Evolutionary conservation across 2,797 vertebrate species (phyloP), one percentile per base, ranked within the genome.

Genomic region (Mus caroli): DNA sequence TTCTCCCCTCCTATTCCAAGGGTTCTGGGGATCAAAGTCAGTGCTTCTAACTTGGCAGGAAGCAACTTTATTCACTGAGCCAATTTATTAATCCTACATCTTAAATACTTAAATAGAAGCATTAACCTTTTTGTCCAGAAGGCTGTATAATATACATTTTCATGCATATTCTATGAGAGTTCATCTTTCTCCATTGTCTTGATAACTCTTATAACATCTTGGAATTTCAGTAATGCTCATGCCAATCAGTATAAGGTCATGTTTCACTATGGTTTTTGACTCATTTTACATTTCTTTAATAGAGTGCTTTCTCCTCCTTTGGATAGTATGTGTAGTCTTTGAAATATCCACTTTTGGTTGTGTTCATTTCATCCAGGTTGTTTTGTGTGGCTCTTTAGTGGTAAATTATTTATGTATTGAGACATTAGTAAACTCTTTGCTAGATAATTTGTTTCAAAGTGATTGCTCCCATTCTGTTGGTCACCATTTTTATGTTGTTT

Each of bases 161-260:
- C 31, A 73, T 1, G 0, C 8, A 76, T 46, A 40, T 0, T 52
- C 3, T n/a, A 7, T 5, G 22, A 60, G 3, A 43, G 8, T 15
- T 60, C 2, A 1, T 19, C 54, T 87, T 76, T 75, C 10, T 56
- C 11, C 1, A 31, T 28, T 43, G 3, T 15, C 15, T 84, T n/a
- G 7, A 4, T 9, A 62, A 40, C 2, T 60, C 7, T 22, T 71
- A 31, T 14, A 31, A 37, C 19, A 10, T 90, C 7, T 82, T 20
- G 1, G 46, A 10, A 31, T n/a, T 90, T 84, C n/a, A 14, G 19
- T 73, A 34, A n/a, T 37, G n/a, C 6, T 6, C n/a, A 75, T 64
- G 12, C 3, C 14, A 75, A 43, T 0, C 15, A 20, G 1, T n/a
- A 9, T 60, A 78, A 86, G 1, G 9, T 28, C 3, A 31, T 67